Base-by-base conservation (phyloP, 2,888 invertebrate species). In the Tolmerus cingulatus region DNA sequence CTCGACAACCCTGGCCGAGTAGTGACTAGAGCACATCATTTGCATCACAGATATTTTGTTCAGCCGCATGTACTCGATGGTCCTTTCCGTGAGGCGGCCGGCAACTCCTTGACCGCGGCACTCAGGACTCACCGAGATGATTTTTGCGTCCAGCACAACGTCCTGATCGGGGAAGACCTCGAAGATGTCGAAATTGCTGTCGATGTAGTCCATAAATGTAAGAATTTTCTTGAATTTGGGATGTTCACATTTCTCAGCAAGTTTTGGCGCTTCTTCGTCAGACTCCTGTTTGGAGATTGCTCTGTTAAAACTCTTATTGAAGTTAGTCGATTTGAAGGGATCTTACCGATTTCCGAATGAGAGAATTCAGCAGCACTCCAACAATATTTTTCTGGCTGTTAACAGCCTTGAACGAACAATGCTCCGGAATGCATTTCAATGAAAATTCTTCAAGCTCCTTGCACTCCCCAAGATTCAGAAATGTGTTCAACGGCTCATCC, bases 11-110 rank as follows among this genome's bases (percentile, higher is more conserved):
- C 94, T 94, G 0, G 96, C 96, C 1, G 97, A 96, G 91, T 94
- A 97, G 88, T 95, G 94, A 90, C 97, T 97, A 5, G 96, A 95
- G 88, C 97, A 96, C 89, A 97, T 95, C 74, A 95, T 94, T 37
- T 96, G 94, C 87, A 96, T 93, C 8, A 96, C 92, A n/a, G 90
- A 90, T 78, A 93, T 92, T 0, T 91, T 89, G 43, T 92, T 89
- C 30, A 91, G 90, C 0, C 90, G 90, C 92, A 93, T 92, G 88
- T 91, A 92, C 7, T 92, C 91, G 23, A 92, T 90, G 0, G 90
- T 90, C 2, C 89, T 89, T 88, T 92, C 92, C 1, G 92, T 93
- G 9, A 93, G 89, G 2, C 90, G 90, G 0, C 93, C 92, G 5
- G 93, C 93, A 88, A 93, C 92, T 74, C 93, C 93, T 87, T 91